phyloP scores from a whole-genome alignment of 2,888 invertebrate species.

The Thyatira batis region DNA sequence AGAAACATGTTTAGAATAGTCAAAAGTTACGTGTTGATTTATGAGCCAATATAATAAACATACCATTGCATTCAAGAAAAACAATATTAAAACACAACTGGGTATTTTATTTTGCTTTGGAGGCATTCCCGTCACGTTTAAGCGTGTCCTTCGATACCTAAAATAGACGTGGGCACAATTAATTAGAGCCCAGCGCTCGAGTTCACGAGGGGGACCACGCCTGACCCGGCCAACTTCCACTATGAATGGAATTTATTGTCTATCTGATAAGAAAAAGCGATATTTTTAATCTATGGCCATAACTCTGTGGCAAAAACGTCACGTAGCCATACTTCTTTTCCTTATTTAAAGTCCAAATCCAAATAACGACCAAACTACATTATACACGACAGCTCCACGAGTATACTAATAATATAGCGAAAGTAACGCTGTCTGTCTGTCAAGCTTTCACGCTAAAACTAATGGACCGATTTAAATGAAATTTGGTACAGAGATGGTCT shows the following conservation, averaged over 20 bases:
- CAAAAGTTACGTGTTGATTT: background rate
- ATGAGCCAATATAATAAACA: background rate
- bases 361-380: background rate
- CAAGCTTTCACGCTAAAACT: too few species aligned
- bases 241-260: conserved; percentile 50
- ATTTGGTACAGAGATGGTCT: too few species aligned
- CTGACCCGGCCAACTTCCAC: conserved; percentile 38
- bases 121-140: conserved; percentile 46
- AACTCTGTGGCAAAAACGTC: conserved; percentile 12
- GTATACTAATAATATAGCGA: too few species aligned
- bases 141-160: conserved; percentile 48
- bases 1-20: background rate
- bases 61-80: background rate
- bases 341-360: background rate
- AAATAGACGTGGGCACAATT: conserved; percentile 57
- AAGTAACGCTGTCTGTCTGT: too few species aligned
- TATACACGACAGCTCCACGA: too few species aligned
- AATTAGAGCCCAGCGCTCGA: conserved; percentile 42
- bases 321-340: background rate
- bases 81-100: background rate
- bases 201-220: conserved; percentile 4
- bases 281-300: conserved; percentile 26
- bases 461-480: too few species aligned
- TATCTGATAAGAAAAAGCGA: conserved; percentile 37
- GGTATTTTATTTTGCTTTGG: background rate